phyloP scores from a whole-genome alignment of 2,797 vertebrate species.

The Acrossocheilus wenchowensis region DNA sequence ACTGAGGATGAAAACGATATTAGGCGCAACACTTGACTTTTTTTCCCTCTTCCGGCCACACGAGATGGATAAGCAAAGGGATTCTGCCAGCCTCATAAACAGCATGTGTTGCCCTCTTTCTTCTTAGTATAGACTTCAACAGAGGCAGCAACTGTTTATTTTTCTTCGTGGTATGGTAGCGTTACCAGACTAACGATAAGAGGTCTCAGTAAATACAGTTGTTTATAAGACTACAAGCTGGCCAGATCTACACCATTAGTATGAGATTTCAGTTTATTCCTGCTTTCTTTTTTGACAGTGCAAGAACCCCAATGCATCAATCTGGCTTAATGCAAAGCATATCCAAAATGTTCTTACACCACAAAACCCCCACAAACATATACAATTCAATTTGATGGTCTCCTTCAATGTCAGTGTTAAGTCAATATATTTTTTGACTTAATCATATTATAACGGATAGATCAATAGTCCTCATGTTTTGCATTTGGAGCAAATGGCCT shows the following conservation, averaged over 20 bases:
- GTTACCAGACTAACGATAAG: constrained; percentile 59
- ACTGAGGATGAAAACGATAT: constrained; percentile 55
- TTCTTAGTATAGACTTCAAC: constrained; percentile 49
- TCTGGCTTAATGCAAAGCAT: constrained; percentile 41
- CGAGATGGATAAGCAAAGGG: constrained; percentile 35
- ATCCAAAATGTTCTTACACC: constrained; percentile 5
- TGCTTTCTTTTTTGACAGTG: constrained; percentile 22
- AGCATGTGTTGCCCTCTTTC: constrained; percentile 43
- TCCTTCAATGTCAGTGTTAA: constrained; percentile 1
- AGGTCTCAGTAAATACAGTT: constrained; percentile 49
- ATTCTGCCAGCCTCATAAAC: constrained; percentile 26
- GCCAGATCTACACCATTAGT: constrained; percentile 44
- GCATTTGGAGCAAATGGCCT: constrained; percentile 57
- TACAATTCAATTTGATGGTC: constrained; percentile 13
- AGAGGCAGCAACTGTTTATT: constrained; percentile 61
- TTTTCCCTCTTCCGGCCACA: constrained; percentile 44
- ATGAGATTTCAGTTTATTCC: constrained; percentile 48
- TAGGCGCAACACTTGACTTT: constrained; percentile 31
- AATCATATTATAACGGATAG: constrained; percentile 39
- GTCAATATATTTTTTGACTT: constrained; percentile 15
- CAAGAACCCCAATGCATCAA: constrained; percentile 14
- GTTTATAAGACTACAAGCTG: constrained; percentile 48
- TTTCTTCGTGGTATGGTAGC: constrained; percentile 57
- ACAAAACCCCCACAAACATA: not conserved
- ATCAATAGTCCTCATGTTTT: constrained; percentile 52